These are phyloP conservation scores for Lophochroa leadbeateri DNA, from an alignment of 2,113 vertebrate genomes.

Conservation along the genomic window DNA sequence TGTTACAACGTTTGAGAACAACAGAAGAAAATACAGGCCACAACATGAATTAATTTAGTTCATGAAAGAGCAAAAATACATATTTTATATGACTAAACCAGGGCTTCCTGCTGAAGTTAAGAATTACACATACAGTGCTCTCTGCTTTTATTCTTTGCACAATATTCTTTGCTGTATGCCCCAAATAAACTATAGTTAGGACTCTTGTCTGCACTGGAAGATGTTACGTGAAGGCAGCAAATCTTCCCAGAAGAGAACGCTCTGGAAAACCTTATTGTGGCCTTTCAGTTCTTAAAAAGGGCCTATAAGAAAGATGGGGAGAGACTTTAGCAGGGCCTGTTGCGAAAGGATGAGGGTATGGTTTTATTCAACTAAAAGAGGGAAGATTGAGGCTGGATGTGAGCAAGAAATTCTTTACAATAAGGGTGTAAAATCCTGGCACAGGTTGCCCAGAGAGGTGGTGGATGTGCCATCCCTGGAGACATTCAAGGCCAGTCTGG, in stretches of 20 bases:
- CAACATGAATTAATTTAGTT: background rate
- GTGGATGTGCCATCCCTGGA: background rate
- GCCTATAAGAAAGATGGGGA: background rate
- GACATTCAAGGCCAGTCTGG: background rate
- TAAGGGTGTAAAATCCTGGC: background rate
- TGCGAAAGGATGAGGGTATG: background rate
- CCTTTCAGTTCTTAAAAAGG: background rate
- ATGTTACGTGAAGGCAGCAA: background rate
- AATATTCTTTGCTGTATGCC: background rate
- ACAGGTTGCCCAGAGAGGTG: background rate
- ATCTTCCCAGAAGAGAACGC: background rate
- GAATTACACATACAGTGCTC: accelerated
- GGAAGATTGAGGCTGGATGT: background rate
- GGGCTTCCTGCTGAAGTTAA: background rate
- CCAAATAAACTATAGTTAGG: background rate
- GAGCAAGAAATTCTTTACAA: background rate
- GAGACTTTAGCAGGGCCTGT: background rate
- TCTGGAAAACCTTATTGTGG: background rate
- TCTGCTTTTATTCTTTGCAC: background rate
- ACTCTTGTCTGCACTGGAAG: background rate
- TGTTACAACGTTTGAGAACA: background rate
- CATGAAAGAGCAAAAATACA: background rate
- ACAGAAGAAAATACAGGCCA: background rate
- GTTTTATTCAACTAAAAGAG: background rate
- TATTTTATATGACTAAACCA: background rate